phyloP scores from a whole-genome alignment of 2,888 invertebrate genomes.

The Timandra comae region DNA sequence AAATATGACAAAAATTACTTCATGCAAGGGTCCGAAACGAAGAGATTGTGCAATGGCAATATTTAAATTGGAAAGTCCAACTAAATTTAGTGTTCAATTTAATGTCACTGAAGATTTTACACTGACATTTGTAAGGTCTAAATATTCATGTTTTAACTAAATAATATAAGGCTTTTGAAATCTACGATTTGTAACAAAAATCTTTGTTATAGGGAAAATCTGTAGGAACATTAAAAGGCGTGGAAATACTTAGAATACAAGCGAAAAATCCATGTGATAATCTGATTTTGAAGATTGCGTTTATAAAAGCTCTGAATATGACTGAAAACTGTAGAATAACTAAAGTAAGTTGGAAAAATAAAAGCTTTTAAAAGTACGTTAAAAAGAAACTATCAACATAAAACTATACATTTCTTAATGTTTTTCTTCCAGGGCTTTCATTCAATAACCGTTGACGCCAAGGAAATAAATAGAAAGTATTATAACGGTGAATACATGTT shows the following conservation, averaged over 20 bases:
- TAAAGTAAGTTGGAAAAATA: background rate
- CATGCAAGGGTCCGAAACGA: slow-evolving; percentile 25
- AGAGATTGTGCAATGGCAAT: slow-evolving; percentile 17
- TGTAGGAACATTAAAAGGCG: background rate
- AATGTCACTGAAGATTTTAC: background rate
- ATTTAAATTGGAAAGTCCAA: background rate
- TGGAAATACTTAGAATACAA: background rate
- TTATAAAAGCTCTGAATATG: background rate
- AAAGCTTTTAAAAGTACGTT: too few species aligned
- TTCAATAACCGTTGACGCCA: background rate
- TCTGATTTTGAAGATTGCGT: background rate
- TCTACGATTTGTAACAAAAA: too few species aligned
- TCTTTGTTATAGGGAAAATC: background rate
- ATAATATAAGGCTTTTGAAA: too few species aligned
- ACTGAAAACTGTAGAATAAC: background rate
- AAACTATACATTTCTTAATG: too few species aligned
- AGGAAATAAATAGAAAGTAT: background rate
- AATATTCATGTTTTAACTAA: too few species aligned
- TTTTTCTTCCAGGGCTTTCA: background rate
- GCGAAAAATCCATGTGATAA: background rate
- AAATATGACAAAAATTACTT: background rate
- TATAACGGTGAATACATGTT: slow-evolving; percentile 9
- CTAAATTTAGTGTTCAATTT: background rate
- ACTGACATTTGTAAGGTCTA: background rate
- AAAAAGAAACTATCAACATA: too few species aligned